phyloP scores from a whole-genome alignment of 2,113 vertebrate species.

The Microcebus ravelobensis region DNA sequence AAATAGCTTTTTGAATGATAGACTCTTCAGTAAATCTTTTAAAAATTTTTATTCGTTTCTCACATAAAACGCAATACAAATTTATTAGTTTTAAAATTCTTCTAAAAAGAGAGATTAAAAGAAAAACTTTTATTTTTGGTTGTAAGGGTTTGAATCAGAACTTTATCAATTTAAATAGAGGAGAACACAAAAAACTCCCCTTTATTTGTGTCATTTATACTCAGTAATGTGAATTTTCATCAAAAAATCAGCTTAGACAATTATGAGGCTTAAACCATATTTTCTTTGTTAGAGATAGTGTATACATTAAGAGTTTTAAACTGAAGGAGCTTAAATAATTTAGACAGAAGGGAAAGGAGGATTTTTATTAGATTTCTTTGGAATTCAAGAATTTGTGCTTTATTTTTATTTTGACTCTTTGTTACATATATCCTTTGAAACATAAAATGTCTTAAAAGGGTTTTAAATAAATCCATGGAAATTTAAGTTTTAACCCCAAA shows the following conservation, averaged over 20 bases:
- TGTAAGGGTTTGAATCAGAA: neutral
- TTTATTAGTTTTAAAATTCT: neutral
- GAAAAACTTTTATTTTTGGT: neutral
- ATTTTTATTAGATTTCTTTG: neutral
- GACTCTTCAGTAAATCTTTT: neutral
- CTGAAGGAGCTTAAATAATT: neutral
- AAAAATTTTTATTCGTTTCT: neutral
- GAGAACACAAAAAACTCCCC: neutral
- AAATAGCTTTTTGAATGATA: neutral
- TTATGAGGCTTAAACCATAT: neutral
- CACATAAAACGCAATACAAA: neutral
- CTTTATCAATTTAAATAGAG: neutral
- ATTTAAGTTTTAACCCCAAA: slow-evolving; percentile 4
- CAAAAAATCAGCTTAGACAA: neutral
- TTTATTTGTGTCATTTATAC: neutral
- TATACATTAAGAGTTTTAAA: neutral
- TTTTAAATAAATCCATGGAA: slow-evolving; percentile 40
- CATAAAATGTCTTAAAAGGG: neutral
- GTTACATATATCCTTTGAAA: slow-evolving; percentile 27
- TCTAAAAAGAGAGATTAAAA: neutral
- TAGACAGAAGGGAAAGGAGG: neutral
- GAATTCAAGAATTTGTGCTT: neutral
- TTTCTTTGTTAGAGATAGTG: neutral
- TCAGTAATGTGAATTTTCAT: neutral
- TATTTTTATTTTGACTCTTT: slow-evolving; percentile 6